Conservation (phyloP, 30 jellyfish, hydroid and myxozoan genomes). For the Cassiopea andromeda region DNA sequence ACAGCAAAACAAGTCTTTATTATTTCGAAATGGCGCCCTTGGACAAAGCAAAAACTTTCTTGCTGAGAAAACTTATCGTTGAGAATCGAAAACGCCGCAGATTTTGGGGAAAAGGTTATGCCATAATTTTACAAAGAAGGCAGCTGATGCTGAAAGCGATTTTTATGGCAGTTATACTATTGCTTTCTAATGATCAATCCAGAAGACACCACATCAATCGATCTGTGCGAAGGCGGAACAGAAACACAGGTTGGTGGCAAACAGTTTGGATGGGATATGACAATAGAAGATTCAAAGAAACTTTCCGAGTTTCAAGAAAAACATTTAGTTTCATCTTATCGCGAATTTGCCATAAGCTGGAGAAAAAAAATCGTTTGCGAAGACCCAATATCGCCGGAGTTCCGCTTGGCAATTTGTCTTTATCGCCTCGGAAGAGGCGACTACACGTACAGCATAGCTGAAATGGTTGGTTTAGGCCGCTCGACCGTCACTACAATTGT, state of each 20-base stretch:
- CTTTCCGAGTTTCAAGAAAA: neutral
- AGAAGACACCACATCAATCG: neutral
- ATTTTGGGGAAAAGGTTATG: neutral
- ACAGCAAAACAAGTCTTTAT: neutral
- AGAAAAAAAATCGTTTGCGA: neutral
- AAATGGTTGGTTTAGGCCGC: slow-evolving; percentile 16
- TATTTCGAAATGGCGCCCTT: neutral
- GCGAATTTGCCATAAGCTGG: neutral
- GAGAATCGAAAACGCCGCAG: neutral
- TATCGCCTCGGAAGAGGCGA: slow-evolving; percentile 43
- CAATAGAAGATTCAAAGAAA: neutral
- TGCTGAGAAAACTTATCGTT: neutral
- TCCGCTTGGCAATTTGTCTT: slow-evolving; percentile 1
- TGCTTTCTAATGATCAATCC: neutral
- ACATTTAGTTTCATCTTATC: neutral
- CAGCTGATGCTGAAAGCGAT: neutral
- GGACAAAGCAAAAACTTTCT: neutral
- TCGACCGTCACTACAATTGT: slow-evolving; percentile 7
- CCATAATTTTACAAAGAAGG: neutral
- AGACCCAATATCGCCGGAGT: slow-evolving; percentile 11
- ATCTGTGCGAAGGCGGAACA: neutral
- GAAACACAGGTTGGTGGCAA: neutral
- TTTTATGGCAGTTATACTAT: neutral
- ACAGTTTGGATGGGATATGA: neutral
- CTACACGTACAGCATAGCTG: slow-evolving; percentile 12